Conservation (phyloP, 2,797 vertebrate genomes). For the Lithobates sylvaticus region DNA sequence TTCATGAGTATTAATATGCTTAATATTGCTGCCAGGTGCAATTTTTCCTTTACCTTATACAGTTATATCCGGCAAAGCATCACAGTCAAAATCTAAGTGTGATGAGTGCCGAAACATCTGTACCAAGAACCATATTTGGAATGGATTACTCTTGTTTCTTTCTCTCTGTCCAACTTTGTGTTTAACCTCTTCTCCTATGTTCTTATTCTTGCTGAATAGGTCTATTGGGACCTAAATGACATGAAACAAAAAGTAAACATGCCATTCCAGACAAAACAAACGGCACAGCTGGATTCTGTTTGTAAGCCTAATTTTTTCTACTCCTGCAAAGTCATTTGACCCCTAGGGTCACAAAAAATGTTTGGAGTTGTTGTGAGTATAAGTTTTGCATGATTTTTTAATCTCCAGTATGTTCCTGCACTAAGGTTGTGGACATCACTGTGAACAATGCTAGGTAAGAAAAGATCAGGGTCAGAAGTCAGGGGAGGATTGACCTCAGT, state of each 20-base stretch:
- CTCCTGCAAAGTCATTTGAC: constrained; percentile 54
- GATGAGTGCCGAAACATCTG: constrained; percentile 40
- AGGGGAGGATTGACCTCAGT: neutral
- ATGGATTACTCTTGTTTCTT: constrained; percentile 27
- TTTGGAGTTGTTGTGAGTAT: constrained; percentile 40
- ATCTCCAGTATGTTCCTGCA: constrained; percentile 18
- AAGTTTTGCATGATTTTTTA: constrained; percentile 45
- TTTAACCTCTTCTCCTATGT: constrained; percentile 50
- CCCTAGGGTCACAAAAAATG: constrained; percentile 49
- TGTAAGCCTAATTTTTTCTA: constrained; percentile 58
- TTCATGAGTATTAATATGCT: constrained; percentile 5
- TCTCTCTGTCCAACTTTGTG: constrained; percentile 43
- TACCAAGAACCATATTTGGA: constrained; percentile 45
- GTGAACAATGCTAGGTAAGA: neutral
- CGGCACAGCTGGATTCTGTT: constrained; percentile 59
- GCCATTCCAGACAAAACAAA: constrained; percentile 60
- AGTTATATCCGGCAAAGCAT: constrained; percentile 15
- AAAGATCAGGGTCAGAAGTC: neutral
- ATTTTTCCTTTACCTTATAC: constrained; percentile 22
- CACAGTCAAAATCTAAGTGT: constrained; percentile 48
- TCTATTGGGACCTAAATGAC: constrained; percentile 56
- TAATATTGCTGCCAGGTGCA: constrained; percentile 45
- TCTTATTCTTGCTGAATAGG: constrained; percentile 51
- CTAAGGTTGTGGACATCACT: neutral
- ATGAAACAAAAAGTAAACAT: constrained; percentile 59